Percentiles rank a stretch among this genome's conserved stretches.
Conservation (phyloP, 2,797 vertebrate genomes). For the Microctenopoma stevenorrisi region DNA sequence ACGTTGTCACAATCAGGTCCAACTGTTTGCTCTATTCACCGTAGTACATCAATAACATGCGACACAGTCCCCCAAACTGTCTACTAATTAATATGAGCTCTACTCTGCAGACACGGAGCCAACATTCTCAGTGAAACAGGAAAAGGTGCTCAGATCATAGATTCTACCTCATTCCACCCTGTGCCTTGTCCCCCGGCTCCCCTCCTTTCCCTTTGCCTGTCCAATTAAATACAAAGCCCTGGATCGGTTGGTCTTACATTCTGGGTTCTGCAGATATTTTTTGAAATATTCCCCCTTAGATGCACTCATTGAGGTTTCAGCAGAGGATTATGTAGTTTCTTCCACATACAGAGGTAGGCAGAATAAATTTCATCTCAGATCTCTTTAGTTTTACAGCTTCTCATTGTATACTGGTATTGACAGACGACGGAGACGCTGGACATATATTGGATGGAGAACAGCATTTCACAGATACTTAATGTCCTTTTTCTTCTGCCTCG, state of each 20-base stretch:
- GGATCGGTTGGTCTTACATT: slow-evolving; percentile 49
- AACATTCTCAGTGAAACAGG: slow-evolving; percentile 56
- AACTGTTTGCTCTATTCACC: slow-evolving; percentile 29
- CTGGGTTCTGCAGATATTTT: slow-evolving; percentile 66
- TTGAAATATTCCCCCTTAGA: slow-evolving; percentile 45
- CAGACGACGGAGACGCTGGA: slow-evolving; percentile 24
- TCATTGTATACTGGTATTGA: slow-evolving; percentile 18
- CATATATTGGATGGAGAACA: slow-evolving; percentile 12
- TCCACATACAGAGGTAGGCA: slow-evolving; percentile 50
- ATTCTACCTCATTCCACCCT: slow-evolving; percentile 66
- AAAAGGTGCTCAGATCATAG: slow-evolving; percentile 66
- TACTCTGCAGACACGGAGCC: slow-evolving; percentile 49
- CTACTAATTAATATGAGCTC: slow-evolving; percentile 63
- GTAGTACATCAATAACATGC: slow-evolving; percentile 26
- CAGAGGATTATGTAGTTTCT: slow-evolving; percentile 54
- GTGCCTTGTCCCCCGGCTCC: slow-evolving; percentile 62
- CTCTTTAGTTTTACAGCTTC: slow-evolving; percentile 21
- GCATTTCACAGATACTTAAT: slow-evolving; percentile 35
- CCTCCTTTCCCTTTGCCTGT: slow-evolving; percentile 52
- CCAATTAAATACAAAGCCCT: slow-evolving; percentile 70
- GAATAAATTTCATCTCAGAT: slow-evolving; percentile 53
- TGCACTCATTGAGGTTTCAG: slow-evolving; percentile 51
- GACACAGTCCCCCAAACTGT: slow-evolving; percentile 45
- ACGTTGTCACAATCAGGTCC: slow-evolving; percentile 17
- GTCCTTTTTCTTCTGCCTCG: not conserved